Base-by-base conservation (phyloP, 2,888 invertebrate species). In the Luffia ferchaultella region DNA sequence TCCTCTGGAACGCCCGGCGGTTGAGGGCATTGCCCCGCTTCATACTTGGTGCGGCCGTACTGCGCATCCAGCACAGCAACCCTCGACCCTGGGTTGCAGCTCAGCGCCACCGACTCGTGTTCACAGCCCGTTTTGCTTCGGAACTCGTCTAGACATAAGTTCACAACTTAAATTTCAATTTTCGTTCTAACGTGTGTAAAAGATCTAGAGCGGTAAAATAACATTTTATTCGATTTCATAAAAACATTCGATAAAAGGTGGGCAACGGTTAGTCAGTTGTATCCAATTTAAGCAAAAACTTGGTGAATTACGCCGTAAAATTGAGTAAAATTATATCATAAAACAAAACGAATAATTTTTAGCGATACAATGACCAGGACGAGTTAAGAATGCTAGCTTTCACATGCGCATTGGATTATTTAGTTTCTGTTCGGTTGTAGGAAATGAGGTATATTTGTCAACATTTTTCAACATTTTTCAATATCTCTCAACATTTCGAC, bases 51-150 rank as follows among this genome's bases (percentile, higher is more conserved):
- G 55, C 95, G 87, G 1, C 97, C 97, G 67, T 93, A 97, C 70
- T 90, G 88, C 18, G 96, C 96, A 54, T 94, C 93, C 73, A 92
- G 95, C 59, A 97, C 90, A 46, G 95, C 95, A 49, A 97, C 89
- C 62, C 96, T 87, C 7, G 91, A 90, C 67, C 91, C 89, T 42
- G 91, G 90, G 72, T 91, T 89, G 79, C 97, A 97, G 65, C 88
- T 88, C 61, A 97, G 85, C 67, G 90, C 90, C 70, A 96, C 88
- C 60, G 89, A 86, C 59, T 95, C 92, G 62, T 93, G 92, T 68
- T 96, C 93, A 73, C 97, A 97, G 53, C 93, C 93, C 55, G 93
- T 90, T 71, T 92, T 90, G 70, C 93, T 95, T 50, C 93, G 89
- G 77, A 97, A 97, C 70, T 95, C 94, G 73, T 91, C 97, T 96